These are phyloP conservation scores for Catharus fuscescens DNA, from an alignment of 2,113 vertebrate genomes.

Conservation along the genomic window DNA sequence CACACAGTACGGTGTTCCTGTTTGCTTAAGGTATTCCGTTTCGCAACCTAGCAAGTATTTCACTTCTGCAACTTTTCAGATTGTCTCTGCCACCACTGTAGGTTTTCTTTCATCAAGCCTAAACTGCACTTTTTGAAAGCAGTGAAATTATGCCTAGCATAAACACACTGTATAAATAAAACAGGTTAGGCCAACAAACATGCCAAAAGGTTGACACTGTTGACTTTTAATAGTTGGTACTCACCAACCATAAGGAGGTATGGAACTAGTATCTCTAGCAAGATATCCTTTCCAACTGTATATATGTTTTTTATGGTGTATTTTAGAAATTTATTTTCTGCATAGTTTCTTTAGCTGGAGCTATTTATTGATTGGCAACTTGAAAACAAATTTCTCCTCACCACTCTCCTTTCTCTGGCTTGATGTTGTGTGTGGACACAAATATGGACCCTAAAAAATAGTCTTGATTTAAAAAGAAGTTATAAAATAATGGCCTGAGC, in stretches of 20 bases:
- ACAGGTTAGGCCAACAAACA: neutral
- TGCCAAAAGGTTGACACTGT: neutral
- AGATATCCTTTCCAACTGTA: neutral
- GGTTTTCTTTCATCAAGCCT: neutral
- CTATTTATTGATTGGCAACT: neutral
- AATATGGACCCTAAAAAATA: neutral
- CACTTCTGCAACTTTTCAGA: neutral
- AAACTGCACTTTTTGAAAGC: neutral
- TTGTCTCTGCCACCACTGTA: neutral
- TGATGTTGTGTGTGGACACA: neutral
- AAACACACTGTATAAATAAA: neutral
- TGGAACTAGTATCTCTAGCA: neutral
- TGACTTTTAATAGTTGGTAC: neutral
- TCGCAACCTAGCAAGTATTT: neutral
- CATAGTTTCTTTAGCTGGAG: neutral
- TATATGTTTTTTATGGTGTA: neutral
- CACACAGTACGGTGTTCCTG: neutral
- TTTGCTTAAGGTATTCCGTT: neutral
- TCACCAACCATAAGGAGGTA: neutral
- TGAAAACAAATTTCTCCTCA: neutral
- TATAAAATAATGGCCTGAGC: neutral
- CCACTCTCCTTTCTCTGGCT: neutral
- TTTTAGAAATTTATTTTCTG: neutral
- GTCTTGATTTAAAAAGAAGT: neutral
- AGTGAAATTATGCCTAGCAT: neutral